These are phyloP conservation scores for Aplocera efformata DNA, from an alignment of 2,888 invertebrate species.

Conservation along the genomic window DNA sequence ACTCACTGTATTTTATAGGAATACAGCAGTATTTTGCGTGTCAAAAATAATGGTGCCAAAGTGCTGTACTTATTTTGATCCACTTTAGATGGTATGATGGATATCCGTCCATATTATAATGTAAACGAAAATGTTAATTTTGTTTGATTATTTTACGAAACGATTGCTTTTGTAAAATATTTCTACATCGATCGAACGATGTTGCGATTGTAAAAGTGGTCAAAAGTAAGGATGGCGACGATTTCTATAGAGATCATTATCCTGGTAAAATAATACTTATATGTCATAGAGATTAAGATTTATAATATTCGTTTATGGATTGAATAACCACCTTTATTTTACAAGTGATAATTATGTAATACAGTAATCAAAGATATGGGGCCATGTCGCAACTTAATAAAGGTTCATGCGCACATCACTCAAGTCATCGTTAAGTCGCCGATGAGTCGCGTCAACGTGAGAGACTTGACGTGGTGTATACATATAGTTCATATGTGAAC, in stretches of 20 bases:
- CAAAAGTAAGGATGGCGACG: no score
- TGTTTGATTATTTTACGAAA: conserved; percentile 2
- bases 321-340: conserved; percentile 30
- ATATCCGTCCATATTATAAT: conserved; percentile 53
- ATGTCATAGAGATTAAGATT: conserved; percentile 17
- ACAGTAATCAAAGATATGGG: conserved; percentile 23
- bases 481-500: no score
- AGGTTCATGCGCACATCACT: no score
- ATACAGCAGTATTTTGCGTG: conserved; percentile 5
- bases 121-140: conserved; percentile 8
- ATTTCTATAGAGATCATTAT: not conserved
- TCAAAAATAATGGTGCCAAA: conserved; percentile 20
- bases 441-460: no score
- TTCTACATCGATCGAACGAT: no score
- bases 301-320: conserved; percentile 24
- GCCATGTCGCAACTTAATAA: conserved; percentile 37
- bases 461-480: no score
- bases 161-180: conserved; percentile 3
- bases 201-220: not conserved
- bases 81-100: conserved; percentile 29
- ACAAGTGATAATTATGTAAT: conserved; percentile 21
- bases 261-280: conserved; percentile 15
- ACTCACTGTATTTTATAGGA: no score
- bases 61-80: conserved; percentile 18
- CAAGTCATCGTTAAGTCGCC: no score